Evolutionary conservation across 2,888 invertebrate genomes (phyloP).

Genomic region (Drosophila tripunctata): DNA sequence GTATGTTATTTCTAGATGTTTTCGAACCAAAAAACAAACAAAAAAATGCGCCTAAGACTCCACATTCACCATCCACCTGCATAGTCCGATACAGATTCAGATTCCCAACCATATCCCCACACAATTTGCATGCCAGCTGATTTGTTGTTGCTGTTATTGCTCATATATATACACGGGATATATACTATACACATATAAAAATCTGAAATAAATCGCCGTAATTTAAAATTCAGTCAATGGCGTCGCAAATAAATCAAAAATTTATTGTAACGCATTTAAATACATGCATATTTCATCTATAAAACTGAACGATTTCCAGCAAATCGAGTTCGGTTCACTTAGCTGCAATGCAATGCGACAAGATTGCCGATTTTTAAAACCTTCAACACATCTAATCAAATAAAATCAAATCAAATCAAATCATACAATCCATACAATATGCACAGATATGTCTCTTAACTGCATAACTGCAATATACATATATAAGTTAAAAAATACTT

Average conservation of each 20-base stretch:
- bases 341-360: conserved; percentile 26
- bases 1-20: conserved; percentile 43
- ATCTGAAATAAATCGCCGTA: conserved; percentile 71
- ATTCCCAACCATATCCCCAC: conserved; percentile 42
- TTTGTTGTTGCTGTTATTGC: conserved; percentile 20
- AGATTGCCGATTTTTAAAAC: conserved; percentile 15
- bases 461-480: too few species aligned
- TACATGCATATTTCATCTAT: conserved; percentile 68
- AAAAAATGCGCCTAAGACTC: conserved; percentile 36
- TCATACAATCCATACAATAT: background rate
- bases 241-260: conserved; percentile 76
- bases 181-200: conserved; percentile 34
- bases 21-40: conserved; percentile 1
- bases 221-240: conserved; percentile 76
- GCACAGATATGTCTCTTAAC: background rate
- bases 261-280: conserved; percentile 76
- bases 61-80: conserved; percentile 5
- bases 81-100: conserved; percentile 12
- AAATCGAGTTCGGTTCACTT: conserved; percentile 12
- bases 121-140: conserved; percentile 64
- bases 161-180: background rate
- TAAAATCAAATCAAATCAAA: background rate
- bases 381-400: background rate
- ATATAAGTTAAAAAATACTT: too few species aligned
- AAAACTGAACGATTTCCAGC: conserved; percentile 21